A percentile compares a stretch with the other conserved stretches of the same genome.
phyloP scores from a whole-genome alignment of 2,797 vertebrate species.

The Silurus lanzhouensis region DNA sequence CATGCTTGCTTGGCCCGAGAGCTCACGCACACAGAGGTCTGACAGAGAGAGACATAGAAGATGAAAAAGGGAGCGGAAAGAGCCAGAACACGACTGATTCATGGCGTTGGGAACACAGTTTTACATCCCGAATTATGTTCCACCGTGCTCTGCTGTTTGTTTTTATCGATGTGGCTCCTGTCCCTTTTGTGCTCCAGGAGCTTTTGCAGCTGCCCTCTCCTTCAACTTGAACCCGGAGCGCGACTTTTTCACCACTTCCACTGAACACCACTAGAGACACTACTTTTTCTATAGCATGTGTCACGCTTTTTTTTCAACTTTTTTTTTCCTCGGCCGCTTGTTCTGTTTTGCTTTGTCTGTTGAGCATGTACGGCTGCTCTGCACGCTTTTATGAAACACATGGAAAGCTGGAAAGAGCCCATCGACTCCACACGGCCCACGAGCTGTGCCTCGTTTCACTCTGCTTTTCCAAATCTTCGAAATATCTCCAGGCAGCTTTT shows the following conservation, averaged over 20 bases:
- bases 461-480: slow-evolving; percentile 40
- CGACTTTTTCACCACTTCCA: background rate
- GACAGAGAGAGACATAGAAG: slow-evolving; percentile 31
- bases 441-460: slow-evolving; percentile 21
- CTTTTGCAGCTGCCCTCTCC: slow-evolving; percentile 7
- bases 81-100: slow-evolving; percentile 34
- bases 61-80: slow-evolving; percentile 22
- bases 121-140: slow-evolving; percentile 32
- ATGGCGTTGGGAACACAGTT: slow-evolving; percentile 8
- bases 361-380: slow-evolving; percentile 25
- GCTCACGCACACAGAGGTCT: slow-evolving; percentile 32
- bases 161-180: slow-evolving; percentile 20
- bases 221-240: slow-evolving; percentile 8
- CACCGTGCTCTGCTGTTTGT: background rate
- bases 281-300: background rate
- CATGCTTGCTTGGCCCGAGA: slow-evolving; percentile 54
- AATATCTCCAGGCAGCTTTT: slow-evolving; percentile 55
- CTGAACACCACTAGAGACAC: slow-evolving; percentile 4
- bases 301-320: background rate
- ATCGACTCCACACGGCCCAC: background rate
- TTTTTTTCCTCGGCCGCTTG: background rate
- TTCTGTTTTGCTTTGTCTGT: slow-evolving; percentile 19
- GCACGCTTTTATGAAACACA: slow-evolving; percentile 23
- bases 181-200: slow-evolving; percentile 6
- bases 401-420: slow-evolving; percentile 14